Conservation (phyloP, 92 coral and sea anemone species). For the Micromussa lordhowensis region DNA sequence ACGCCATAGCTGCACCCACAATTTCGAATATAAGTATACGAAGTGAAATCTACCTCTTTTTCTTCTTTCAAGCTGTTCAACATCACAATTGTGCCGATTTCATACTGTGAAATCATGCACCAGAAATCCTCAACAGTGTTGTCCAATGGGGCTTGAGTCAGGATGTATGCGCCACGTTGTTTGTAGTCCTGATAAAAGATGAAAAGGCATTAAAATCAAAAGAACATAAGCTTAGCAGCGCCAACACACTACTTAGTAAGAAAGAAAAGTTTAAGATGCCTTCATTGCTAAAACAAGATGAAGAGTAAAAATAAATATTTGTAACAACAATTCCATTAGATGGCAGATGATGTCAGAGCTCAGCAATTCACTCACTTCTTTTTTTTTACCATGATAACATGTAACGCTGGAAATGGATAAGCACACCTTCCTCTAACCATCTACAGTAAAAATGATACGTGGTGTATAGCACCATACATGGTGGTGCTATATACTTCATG, state of each 20-base stretch:
- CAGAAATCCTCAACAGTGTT: constrained; percentile 78
- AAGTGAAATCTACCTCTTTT: constrained; percentile 45
- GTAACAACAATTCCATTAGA: background rate
- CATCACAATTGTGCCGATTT: constrained; percentile 76
- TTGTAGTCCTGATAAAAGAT: constrained; percentile 46
- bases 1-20: too few relatives aligned
- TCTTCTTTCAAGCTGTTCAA: constrained; percentile 65
- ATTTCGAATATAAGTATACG: too few relatives aligned
- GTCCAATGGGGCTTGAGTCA: constrained; percentile 76
- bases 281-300: too few relatives aligned
- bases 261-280: background rate
- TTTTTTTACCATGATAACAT: background rate
- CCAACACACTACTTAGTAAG: background rate
- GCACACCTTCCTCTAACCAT: background rate
- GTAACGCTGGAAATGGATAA: background rate
- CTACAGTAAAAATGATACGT: background rate
- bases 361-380: background rate
- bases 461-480: background rate
- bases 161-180: constrained; percentile 69
- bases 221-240: background rate
- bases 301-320: too few relatives aligned
- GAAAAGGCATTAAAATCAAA: background rate
- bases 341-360: background rate
- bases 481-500: too few relatives aligned
- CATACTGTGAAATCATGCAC: constrained; percentile 75